Conservation (phyloP, 2,113 vertebrate species). For the Clarias batrachus region DNA sequence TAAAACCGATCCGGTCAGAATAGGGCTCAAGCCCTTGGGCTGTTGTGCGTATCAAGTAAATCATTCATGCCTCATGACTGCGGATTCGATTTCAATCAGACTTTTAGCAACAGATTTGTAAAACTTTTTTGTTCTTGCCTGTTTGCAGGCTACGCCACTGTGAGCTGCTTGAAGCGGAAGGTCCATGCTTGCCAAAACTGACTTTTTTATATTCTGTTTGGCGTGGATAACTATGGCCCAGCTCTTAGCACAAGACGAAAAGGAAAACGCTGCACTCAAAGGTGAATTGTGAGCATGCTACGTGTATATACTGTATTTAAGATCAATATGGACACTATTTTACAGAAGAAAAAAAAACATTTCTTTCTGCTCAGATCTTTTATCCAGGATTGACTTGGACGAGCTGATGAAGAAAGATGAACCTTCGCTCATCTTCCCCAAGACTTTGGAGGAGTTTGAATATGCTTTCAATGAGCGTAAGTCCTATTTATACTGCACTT, state of each 20-base stretch:
- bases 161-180: conserved; percentile 54
- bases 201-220: conserved; percentile 70
- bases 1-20: too few species aligned
- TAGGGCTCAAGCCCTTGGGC: neutral
- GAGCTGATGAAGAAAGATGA: conserved; percentile 99
- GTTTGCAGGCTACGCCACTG: conserved; percentile 62
- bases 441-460: conserved; percentile 94
- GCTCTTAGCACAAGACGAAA: conserved; percentile 86
- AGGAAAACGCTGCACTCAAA: conserved; percentile 93
- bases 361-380: conserved; percentile 76
- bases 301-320: too few species aligned
- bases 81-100: neutral
- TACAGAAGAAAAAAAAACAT: neutral
- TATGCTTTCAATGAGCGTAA: conserved; percentile 97
- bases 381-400: conserved; percentile 96
- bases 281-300: conserved; percentile 65
- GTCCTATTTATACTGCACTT: conserved; percentile 45
- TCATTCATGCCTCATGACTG: neutral
- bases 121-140: neutral
- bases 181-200: conserved; percentile 77
- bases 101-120: neutral
- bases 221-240: conserved; percentile 87
- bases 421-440: conserved; percentile 91
- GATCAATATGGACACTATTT: neutral
- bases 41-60: neutral